Conservation (phyloP, 1,140 invertebrate genomes). For the Aphaenogaster floridana region DNA sequence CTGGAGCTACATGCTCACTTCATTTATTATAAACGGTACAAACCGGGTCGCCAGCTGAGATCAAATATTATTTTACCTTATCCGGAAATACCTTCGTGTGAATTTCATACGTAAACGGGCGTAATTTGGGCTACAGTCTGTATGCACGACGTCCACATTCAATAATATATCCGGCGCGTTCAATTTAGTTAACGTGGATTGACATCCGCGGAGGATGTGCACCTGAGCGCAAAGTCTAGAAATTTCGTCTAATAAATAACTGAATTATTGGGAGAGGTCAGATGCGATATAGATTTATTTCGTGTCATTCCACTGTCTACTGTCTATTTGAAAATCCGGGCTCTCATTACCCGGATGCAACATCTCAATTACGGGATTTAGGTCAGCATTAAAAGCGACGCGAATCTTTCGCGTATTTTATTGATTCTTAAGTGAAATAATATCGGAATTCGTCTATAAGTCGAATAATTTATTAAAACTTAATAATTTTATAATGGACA, state of each 20-base stretch:
- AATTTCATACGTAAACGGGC: conserved; percentile 26
- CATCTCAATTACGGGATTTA: conserved; percentile 49
- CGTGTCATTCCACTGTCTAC: not conserved
- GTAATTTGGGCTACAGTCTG: conserved; percentile 31
- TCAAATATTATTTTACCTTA: conserved; percentile 47
- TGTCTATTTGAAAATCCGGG: conserved; percentile 34
- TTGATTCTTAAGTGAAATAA: not conserved
- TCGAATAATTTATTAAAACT: not conserved
- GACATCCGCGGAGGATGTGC: conserved; percentile 22
- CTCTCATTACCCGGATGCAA: conserved; percentile 30
- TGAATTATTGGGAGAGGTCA: conserved; percentile 37
- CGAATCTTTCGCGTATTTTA: not conserved
- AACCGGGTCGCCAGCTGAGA: conserved; percentile 25
- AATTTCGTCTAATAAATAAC: conserved; percentile 53
- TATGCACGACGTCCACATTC: not conserved
- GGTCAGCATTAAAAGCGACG: conserved; percentile 12
- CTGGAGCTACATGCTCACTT: not conserved
- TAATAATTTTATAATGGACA: not conserved
- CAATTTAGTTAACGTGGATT: conserved; percentile 44
- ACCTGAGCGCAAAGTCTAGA: not conserved
- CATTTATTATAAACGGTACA: conserved; percentile 29
- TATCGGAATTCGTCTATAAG: not conserved
- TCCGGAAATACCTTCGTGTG: conserved; percentile 35
- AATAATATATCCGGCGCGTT: conserved; percentile 26
- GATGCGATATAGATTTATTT: conserved; percentile 1